phyloP scores from a whole-genome alignment of 2,113 vertebrate genomes.

The Galbula dea region DNA sequence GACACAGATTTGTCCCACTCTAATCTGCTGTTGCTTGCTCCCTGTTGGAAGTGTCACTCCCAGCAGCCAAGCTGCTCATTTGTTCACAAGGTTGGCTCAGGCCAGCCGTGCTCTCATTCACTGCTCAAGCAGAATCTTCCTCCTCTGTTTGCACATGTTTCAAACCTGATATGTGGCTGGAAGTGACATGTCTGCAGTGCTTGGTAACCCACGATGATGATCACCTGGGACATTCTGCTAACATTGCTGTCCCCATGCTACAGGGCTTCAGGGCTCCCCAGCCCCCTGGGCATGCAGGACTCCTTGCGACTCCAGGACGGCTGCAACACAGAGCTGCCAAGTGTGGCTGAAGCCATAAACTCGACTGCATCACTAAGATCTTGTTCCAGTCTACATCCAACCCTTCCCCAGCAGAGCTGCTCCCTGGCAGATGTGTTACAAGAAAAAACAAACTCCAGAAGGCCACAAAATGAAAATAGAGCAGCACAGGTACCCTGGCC shows the following conservation, averaged over 20 bases:
- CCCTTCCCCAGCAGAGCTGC: not conserved
- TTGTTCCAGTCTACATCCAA: not conserved
- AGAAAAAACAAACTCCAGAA: not conserved
- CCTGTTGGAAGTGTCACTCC: not conserved
- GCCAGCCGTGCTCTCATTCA: not conserved
- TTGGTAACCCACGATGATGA: rapidly evolving
- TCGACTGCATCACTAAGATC: not conserved
- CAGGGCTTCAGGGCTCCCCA: not conserved
- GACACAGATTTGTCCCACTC: not conserved
- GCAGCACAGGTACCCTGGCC: not conserved
- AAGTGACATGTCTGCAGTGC: not conserved
- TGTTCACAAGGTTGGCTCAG: not conserved
- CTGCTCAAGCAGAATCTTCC: not conserved
- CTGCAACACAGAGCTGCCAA: not conserved
- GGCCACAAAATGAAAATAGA: not conserved
- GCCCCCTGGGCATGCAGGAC: rapidly evolving
- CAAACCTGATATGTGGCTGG: not conserved
- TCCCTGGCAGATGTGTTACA: not conserved
- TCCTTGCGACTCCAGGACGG: too few species aligned
- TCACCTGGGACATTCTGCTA: rapidly evolving
- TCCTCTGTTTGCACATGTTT: not conserved
- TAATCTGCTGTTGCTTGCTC: not conserved
- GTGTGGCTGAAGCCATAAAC: not conserved
- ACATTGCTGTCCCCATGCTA: too few species aligned
- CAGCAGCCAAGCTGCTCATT: not conserved